Conservation (phyloP, 2,113 vertebrate genomes). For the Bubo bubo region DNA sequence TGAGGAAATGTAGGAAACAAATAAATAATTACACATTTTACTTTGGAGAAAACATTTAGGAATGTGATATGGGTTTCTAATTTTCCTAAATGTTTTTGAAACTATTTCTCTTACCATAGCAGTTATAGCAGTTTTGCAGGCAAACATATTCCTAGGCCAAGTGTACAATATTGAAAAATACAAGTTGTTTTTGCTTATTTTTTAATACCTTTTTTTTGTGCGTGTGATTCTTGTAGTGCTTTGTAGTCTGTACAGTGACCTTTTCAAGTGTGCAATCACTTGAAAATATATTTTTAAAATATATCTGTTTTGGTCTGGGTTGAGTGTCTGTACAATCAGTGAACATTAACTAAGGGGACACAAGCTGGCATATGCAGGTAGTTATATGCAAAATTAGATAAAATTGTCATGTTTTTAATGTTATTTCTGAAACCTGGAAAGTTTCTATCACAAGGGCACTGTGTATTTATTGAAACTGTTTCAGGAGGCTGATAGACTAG, state of each 20-base stretch:
- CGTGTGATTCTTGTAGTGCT: background rate
- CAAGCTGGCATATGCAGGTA: background rate
- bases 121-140: background rate
- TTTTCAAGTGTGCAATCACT: background rate
- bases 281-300: constrained; percentile 11
- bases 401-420: background rate
- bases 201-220: background rate
- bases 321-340: background rate
- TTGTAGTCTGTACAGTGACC: background rate
- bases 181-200: background rate
- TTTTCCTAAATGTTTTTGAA: background rate
- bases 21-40: background rate
- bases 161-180: background rate
- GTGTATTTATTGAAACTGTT: background rate
- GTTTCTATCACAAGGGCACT: background rate
- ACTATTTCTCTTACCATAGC: background rate
- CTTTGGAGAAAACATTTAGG: background rate
- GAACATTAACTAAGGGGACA: background rate
- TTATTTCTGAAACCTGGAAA: background rate
- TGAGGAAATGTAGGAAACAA: background rate
- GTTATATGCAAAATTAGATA: background rate
- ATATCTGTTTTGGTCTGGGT: background rate
- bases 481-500: background rate
- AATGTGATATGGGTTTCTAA: background rate
- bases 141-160: background rate